Percentiles rank a stretch among this genome's conserved stretches.
phyloP scores from a whole-genome alignment of 2,888 invertebrate species.

The Cactoblastis cactorum region DNA sequence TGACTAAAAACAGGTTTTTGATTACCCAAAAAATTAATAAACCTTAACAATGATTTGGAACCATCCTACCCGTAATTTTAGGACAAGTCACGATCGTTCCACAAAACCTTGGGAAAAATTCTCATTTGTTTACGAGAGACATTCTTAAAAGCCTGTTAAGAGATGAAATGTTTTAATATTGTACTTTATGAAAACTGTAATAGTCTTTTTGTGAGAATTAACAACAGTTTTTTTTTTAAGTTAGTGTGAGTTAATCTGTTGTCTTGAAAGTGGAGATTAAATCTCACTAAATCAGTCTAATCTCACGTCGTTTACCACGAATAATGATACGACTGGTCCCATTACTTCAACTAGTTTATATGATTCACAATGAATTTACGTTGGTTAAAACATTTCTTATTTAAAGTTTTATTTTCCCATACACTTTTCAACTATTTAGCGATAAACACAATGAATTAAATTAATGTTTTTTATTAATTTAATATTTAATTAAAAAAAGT shows the following conservation, averaged over 20 bases:
- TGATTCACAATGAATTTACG: too few species aligned
- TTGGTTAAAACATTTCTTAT: too few species aligned
- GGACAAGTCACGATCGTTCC: conserved; percentile 4
- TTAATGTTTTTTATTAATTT: too few species aligned
- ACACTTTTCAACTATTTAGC: too few species aligned
- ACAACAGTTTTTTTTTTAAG: background rate
- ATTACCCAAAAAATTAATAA: conserved; percentile 38
- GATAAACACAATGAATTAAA: too few species aligned
- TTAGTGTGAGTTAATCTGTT: background rate
- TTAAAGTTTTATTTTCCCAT: too few species aligned
- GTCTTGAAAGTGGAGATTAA: background rate
- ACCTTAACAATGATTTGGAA: conserved; percentile 14
- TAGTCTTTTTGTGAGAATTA: background rate
- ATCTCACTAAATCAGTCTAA: background rate
- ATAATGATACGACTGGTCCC: background rate
- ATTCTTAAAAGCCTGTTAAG: conserved; percentile 1
- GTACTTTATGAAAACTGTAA: background rate
- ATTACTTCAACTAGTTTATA: background rate
- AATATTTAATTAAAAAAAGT: too few species aligned
- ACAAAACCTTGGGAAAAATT: conserved; percentile 9
- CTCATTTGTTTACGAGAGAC: conserved; percentile 11
- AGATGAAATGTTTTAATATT: conserved; percentile 15
- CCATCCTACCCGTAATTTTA: conserved; percentile 3
- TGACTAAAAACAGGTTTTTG: conserved; percentile 36
- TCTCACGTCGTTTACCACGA: background rate